phyloP scores from a whole-genome alignment of 2,113 vertebrate genomes.

The Panthera tigris region DNA sequence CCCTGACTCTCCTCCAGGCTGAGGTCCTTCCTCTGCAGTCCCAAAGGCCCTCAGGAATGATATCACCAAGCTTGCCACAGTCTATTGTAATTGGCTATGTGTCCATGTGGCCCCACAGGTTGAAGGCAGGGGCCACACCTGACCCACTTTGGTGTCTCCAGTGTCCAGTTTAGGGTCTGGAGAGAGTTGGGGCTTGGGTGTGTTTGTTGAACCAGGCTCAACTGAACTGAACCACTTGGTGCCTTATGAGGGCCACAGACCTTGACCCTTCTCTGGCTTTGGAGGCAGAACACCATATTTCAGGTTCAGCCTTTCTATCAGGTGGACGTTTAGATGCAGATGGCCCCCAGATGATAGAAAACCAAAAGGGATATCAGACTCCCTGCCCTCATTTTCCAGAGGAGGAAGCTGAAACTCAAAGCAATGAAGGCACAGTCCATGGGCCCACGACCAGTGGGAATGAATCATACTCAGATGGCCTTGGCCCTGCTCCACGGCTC shows the following conservation, averaged over 20 bases:
- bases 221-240: fast-evolving
- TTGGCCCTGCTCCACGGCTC: background rate
- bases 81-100: background rate
- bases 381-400: background rate
- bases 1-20: background rate
- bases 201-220: background rate
- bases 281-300: background rate
- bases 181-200: background rate
- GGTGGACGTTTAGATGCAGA: fast-evolving
- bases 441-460: fast-evolving
- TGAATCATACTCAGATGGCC: background rate
- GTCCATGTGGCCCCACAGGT: background rate
- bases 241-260: background rate
- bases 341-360: background rate
- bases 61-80: background rate
- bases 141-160: background rate
- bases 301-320: background rate
- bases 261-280: background rate
- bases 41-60: background rate
- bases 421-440: background rate
- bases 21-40: background rate
- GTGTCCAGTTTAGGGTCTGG: background rate
- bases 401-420: background rate
- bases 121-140: background rate
- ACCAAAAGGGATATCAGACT: background rate